phyloP scores from a whole-genome alignment of 2,888 invertebrate species.

The Dione juno region DNA sequence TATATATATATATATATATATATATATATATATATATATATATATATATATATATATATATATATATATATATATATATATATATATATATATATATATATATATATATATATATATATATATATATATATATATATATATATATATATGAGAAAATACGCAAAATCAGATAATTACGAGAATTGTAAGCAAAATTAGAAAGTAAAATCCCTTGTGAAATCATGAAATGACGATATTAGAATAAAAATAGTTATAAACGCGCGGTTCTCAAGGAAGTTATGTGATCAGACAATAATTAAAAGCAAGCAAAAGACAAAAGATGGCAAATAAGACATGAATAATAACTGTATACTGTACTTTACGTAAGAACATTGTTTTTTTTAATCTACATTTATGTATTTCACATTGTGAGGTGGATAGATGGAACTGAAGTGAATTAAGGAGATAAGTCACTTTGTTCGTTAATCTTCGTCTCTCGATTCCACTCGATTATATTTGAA shows the following conservation, averaged over 20 bases:
- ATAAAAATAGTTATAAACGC: slow-evolving; percentile 30
- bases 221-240: slow-evolving; percentile 41
- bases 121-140: background rate
- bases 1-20: background rate
- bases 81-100: background rate
- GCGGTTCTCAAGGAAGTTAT: slow-evolving; percentile 64
- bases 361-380: slow-evolving; percentile 16
- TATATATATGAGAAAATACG: background rate
- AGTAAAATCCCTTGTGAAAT: slow-evolving; percentile 54
- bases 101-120: background rate
- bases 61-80: background rate
- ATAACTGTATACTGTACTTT: slow-evolving; percentile 19
- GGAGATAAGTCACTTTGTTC: too few relatives aligned
- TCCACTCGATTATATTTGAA: too few relatives aligned
- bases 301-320: slow-evolving; percentile 36
- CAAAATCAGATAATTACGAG: slow-evolving; percentile 6
- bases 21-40: background rate
- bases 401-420: too few relatives aligned
- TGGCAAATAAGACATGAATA: slow-evolving; percentile 27
- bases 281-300: slow-evolving; percentile 47
- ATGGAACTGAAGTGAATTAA: too few relatives aligned
- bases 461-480: too few relatives aligned
- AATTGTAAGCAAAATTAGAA: slow-evolving; percentile 49
- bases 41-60: background rate
- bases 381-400: too few relatives aligned